Percentiles rank a stretch among this genome's conserved stretches.
These are phyloP conservation scores for Suncus etruscus DNA, from an alignment of 2,113 vertebrate species.

Conservation along the genomic window DNA sequence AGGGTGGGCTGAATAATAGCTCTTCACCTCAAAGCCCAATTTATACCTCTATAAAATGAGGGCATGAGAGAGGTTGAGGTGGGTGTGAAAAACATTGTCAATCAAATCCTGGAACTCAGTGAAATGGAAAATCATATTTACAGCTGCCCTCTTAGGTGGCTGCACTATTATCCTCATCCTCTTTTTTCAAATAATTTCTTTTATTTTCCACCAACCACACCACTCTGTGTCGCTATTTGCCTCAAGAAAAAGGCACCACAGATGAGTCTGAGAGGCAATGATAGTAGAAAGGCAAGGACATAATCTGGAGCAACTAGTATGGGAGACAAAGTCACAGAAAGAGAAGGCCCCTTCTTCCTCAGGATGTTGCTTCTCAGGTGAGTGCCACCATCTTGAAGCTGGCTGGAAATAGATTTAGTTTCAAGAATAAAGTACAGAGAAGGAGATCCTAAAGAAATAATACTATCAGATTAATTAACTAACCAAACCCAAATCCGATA, in stretches of 20 bases:
- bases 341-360: neutral
- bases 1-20: neutral
- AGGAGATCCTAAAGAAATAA: neutral
- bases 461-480: neutral
- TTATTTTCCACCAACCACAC: neutral
- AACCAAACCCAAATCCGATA: neutral
- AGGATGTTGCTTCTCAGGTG: neutral
- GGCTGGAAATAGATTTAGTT: neutral
- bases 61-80: neutral
- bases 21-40: neutral
- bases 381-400: conserved; percentile 7
- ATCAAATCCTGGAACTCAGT: neutral
- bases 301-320: neutral
- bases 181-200: neutral
- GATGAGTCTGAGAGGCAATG: neutral
- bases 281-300: neutral
- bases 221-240: neutral
- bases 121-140: neutral
- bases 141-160: neutral
- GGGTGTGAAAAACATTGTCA: neutral
- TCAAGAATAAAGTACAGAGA: neutral
- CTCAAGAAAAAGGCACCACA: too few relatives aligned
- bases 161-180: neutral
- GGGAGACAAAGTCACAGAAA: neutral
- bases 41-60: neutral